A percentile compares a stretch with the other conserved stretches of the same genome.
These are phyloP conservation scores for Mus spretus DNA, from an alignment of 2,797 vertebrate species.

Conservation along the genomic window DNA sequence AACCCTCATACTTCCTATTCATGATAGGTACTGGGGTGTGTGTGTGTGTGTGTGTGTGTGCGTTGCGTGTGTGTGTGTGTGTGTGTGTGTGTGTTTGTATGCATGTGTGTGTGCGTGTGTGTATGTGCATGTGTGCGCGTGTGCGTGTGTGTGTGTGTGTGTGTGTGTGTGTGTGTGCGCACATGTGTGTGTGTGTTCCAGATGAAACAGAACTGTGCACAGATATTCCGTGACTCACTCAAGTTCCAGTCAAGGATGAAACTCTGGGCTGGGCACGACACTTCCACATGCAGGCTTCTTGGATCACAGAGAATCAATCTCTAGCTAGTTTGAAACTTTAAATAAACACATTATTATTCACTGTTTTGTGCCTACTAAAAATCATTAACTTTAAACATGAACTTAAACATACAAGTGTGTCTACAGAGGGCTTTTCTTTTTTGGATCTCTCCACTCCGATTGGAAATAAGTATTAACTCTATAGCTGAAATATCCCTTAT, in stretches of 20 bases:
- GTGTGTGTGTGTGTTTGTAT: not conserved
- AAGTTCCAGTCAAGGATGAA: not conserved
- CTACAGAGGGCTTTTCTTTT: constrained; percentile 64
- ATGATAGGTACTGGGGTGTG: not conserved
- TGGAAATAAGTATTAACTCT: constrained; percentile 65
- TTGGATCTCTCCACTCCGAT: constrained; percentile 62
- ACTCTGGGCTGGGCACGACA: not conserved
- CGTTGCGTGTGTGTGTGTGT: not conserved
- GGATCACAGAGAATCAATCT: constrained; percentile 31
- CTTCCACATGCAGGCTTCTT: not conserved
- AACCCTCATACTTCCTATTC: not conserved
- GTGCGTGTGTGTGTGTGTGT: not conserved
- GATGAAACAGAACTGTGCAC: not conserved
- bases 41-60: not conserved
- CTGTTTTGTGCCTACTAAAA: constrained; percentile 68
- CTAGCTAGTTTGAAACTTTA: constrained; percentile 67
- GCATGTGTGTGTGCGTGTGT: not conserved
- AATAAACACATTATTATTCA: constrained; percentile 74
- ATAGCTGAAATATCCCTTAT: constrained; percentile 26
- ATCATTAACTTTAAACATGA: constrained; percentile 76
- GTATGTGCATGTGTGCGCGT: not conserved
- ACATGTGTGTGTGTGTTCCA: not conserved
- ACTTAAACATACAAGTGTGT: constrained; percentile 63
- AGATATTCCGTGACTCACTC: not conserved
- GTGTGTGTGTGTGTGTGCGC: too few relatives aligned